Conservation (phyloP, 2,797 vertebrate genomes). For the Fistularia tabacaria region DNA sequence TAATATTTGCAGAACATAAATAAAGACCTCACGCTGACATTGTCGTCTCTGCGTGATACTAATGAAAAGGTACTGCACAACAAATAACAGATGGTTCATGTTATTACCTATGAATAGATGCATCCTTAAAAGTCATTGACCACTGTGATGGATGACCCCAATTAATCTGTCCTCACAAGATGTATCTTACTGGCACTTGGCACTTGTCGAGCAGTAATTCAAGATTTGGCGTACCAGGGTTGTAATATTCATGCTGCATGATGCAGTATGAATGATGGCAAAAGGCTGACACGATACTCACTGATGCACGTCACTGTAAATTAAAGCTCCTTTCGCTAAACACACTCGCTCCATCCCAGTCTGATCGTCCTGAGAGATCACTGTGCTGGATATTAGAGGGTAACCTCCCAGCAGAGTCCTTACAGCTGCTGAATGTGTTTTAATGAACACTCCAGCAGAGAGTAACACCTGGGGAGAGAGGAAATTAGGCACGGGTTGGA, state of each 20-base stretch:
- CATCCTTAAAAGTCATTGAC: constrained; percentile 39
- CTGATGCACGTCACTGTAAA: constrained; percentile 31
- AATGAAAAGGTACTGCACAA: constrained; percentile 16
- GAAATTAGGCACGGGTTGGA: constrained; percentile 46
- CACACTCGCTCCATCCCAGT: constrained; percentile 3
- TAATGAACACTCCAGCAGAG: constrained; percentile 64
- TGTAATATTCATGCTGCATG: constrained; percentile 50
- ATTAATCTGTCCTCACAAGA: constrained; percentile 40
- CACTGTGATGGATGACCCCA: constrained; percentile 46
- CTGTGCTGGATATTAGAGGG: constrained; percentile 49
- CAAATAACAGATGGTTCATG: constrained; percentile 30
- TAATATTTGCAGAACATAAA: neutral
- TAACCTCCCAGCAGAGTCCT: constrained; percentile 52
- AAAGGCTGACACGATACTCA: constrained; percentile 18
- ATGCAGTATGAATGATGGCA: constrained; percentile 46
- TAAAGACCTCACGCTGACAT: constrained; percentile 4
- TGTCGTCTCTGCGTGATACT: constrained; percentile 9
- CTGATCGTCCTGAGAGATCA: constrained; percentile 32
- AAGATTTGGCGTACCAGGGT: constrained; percentile 30
- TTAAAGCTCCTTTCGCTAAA: constrained; percentile 21
- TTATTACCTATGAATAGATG: constrained; percentile 26
- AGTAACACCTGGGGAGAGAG: constrained; percentile 59
- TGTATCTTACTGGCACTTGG: constrained; percentile 46
- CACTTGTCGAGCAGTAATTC: constrained; percentile 46
- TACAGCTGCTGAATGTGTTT: constrained; percentile 58